Conservation (phyloP, 2,113 vertebrate species). For the Embiotoca jacksoni region DNA sequence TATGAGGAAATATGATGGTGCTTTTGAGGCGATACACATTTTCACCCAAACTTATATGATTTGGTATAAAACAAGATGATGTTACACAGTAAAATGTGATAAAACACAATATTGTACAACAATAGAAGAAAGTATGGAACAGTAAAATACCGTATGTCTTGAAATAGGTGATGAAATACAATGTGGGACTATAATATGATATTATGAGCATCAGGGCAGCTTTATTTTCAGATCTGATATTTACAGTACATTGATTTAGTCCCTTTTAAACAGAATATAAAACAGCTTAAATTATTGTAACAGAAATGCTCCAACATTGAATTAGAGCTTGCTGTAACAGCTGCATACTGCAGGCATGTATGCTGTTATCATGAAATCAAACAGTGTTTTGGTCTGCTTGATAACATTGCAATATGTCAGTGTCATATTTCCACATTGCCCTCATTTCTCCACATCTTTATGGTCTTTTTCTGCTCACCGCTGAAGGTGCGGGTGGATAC, state of each 20-base stretch:
- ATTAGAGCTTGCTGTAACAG: too few relatives aligned
- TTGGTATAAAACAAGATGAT: not conserved
- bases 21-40: too few relatives aligned
- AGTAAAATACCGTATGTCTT: not conserved
- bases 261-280: not conserved
- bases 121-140: too few relatives aligned
- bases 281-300: too few relatives aligned
- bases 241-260: too few relatives aligned
- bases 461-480: not conserved
- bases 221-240: too few relatives aligned
- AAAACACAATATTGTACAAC: not conserved
- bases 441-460: slow-evolving; percentile 15
- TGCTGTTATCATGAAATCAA: slow-evolving; percentile 2
- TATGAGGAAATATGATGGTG: too few relatives aligned
- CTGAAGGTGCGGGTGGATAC: slow-evolving; percentile 29
- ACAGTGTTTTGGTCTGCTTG: slow-evolving; percentile 5
- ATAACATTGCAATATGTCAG: slow-evolving; percentile 19
- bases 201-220: too few relatives aligned
- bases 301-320: too few relatives aligned
- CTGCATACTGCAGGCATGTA: not conserved
- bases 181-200: too few relatives aligned
- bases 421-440: slow-evolving; percentile 10
- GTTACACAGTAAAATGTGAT: not conserved
- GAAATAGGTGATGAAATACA: not conserved
- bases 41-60: too few relatives aligned